Evolutionary conservation across 2,888 invertebrate species (phyloP).

Genomic region (Portevinia maculata): DNA sequence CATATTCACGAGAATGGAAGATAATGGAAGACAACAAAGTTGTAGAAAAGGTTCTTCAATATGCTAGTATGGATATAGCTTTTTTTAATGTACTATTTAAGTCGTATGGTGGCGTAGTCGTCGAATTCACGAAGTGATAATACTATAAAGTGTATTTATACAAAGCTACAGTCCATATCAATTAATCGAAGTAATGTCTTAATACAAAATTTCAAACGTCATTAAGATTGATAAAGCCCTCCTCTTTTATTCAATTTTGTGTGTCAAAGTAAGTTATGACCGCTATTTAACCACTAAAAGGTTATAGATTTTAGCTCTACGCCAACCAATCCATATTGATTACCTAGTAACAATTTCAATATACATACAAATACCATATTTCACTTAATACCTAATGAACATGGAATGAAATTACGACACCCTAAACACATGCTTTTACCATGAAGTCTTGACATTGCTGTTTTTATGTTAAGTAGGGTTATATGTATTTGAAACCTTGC

Average conservation of each 20-base stretch:
- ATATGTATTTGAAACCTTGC: conserved; percentile 29
- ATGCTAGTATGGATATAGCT: too few species aligned
- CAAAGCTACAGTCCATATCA: too few species aligned
- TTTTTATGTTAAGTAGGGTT: conserved; percentile 27
- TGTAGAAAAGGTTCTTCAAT: too few species aligned
- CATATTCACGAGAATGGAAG: too few species aligned
- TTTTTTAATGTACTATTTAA: too few species aligned
- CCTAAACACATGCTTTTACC: conserved; percentile 25
- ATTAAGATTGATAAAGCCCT: neutral
- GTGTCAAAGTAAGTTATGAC: conserved; percentile 10
- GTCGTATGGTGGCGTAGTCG: too few species aligned
- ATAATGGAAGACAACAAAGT: too few species aligned
- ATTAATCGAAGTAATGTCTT: neutral
- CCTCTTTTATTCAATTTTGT: neutral
- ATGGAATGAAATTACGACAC: conserved; percentile 27
- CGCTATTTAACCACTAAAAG: neutral
- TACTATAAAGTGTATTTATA: too few species aligned
- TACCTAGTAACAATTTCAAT: conserved; percentile 3
- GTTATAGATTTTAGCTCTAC: neutral
- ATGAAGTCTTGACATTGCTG: conserved; percentile 8
- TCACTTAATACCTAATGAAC: conserved; percentile 33
- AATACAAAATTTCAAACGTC: neutral
- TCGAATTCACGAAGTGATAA: too few species aligned
- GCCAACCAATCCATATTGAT: conserved; percentile 31
- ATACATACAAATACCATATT: conserved; percentile 9